Conservation (phyloP, 2,797 vertebrate species). For the Podarcis siculus region DNA sequence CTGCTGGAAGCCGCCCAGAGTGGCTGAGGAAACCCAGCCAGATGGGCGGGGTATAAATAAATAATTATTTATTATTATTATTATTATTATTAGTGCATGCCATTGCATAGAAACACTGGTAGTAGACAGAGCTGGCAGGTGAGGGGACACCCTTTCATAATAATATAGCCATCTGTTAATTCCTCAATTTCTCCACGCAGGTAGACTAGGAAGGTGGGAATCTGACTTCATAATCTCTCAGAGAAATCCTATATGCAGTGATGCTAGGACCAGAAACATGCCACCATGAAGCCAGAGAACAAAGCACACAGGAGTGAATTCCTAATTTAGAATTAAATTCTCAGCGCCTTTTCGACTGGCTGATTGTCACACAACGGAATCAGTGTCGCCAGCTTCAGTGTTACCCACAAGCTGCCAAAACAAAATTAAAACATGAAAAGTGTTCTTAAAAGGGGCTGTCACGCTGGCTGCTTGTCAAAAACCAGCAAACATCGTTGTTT, state of each 20-base stretch:
- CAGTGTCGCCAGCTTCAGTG: not conserved
- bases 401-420: not conserved
- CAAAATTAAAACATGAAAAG: not conserved
- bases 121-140: not conserved
- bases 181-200: not conserved
- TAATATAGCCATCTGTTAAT: not conserved
- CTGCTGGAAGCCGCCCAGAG: too few species aligned
- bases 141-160: not conserved
- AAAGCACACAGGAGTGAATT: not conserved
- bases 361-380: not conserved
- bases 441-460: not conserved
- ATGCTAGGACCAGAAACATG: not conserved
- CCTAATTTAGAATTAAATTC: constrained; percentile 1
- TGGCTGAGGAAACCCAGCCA: too few species aligned
- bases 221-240: not conserved
- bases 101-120: not conserved
- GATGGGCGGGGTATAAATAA: too few species aligned
- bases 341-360: not conserved
- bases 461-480: not conserved
- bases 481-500: not conserved
- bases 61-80: too few species aligned
- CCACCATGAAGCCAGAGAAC: not conserved
- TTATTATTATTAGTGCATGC: not conserved
- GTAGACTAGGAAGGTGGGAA: not conserved
- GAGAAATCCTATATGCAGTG: not conserved